Conservation (phyloP, 2,888 invertebrate species). For the Busseola fusca region DNA sequence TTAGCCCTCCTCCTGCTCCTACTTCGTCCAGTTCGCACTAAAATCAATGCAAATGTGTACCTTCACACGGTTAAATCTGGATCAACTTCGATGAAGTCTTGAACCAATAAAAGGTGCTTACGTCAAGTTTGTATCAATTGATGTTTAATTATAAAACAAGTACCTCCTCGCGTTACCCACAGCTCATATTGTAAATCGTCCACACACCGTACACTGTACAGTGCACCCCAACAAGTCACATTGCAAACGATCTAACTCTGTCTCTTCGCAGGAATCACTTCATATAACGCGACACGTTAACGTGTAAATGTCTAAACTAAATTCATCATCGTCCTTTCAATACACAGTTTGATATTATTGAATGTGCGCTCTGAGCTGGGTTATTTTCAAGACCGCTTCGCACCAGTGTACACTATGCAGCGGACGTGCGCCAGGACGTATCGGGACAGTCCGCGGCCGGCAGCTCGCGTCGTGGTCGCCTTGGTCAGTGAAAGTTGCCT, state of each 20-base stretch:
- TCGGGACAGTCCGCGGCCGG: neutral
- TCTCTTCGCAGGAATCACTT: neutral
- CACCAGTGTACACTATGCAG: too few species aligned
- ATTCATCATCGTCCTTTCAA: neutral
- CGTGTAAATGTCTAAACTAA: neutral
- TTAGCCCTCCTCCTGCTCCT: too few species aligned
- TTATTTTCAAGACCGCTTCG: neutral
- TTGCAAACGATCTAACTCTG: neutral
- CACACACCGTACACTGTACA: neutral
- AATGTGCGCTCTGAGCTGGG: neutral
- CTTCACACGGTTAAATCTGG: neutral
- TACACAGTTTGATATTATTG: too few species aligned
- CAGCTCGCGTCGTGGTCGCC: slow-evolving; percentile 14
- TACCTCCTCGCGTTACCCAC: neutral
- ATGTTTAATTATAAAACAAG: neutral
- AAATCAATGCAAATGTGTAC: neutral
- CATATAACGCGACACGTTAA: neutral
- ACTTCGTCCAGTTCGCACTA: neutral
- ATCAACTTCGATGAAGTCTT: neutral
- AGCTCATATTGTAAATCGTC: neutral
- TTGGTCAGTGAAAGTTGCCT: slow-evolving; percentile 65
- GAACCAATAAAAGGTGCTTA: neutral
- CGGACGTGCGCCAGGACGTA: too few species aligned
- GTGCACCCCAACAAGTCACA: too few species aligned
- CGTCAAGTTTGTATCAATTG: neutral